Evolutionary conservation across 2,113 vertebrate genomes (phyloP), one percentile per base, ranked within the genome.

Genomic region (Lathamus discolor): DNA sequence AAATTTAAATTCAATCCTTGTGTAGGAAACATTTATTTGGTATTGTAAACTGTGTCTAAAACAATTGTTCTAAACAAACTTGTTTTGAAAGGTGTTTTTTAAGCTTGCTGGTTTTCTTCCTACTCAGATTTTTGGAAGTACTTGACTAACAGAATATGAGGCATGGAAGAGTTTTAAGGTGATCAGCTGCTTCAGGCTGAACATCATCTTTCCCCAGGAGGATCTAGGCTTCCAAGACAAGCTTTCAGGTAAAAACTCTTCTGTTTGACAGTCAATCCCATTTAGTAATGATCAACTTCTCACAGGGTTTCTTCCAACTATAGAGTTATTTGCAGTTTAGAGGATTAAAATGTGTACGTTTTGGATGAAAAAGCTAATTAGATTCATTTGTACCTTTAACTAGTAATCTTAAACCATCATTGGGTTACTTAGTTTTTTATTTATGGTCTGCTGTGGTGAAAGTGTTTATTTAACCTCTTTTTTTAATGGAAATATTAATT

Each of bases 151-250:
- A 89, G 91, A 91, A 79, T 88, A 92, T 94, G 97, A 96, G 94
- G 96, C 96, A 98, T 98, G 97, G 96, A 95, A 97, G 94, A 85
- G 31, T 96, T 94, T 88, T 97, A 66, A 98, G 97, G 95, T 96
- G 93, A 96, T 73, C 78, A 51, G 43, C 83, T 94, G 88, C 89
- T 92, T 89, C 80, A 80, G 61, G 83, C 79, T 83, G 88, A 92
- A 83, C 95, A 74, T 62, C 82, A 86, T 83, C 70, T 91, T 82
- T 80, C 82, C 55, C 78, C 91, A 89, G 29, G 78, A 73, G 90
- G 91, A 96, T 95, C 88, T 90, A 93, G 75, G 82, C 82, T 95
- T 95, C 90, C 46, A 82, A 93, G 78, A 87, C 66, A 27, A 72
- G 48, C 75, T 90, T 95, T 96, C 97, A 98, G 98, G 98, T 98